These are phyloP conservation scores for Kryptolebias ocellatus DNA, from an alignment of 2,797 vertebrate species.

Conservation along the genomic window DNA sequence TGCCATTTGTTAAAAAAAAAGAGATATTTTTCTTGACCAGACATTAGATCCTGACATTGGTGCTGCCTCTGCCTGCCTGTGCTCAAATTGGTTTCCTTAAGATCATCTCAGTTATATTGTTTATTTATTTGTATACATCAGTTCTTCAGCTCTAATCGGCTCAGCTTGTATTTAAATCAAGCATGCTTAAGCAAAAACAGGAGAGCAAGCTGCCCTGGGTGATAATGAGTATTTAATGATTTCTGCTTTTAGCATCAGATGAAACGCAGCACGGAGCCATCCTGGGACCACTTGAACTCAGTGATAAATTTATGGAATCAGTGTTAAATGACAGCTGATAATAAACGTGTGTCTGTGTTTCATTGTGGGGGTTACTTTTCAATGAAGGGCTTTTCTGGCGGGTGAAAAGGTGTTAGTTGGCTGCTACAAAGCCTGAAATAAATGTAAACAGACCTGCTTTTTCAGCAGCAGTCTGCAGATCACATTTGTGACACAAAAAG, in stretches of 20 bases:
- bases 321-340: constrained; percentile 17
- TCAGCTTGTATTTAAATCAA: constrained; percentile 29
- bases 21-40: constrained; percentile 22
- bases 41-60: constrained; percentile 21
- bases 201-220: constrained; percentile 17
- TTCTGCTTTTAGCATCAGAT: constrained; percentile 13
- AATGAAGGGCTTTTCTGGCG: constrained; percentile 6
- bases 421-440: neutral
- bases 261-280: neutral
- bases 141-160: constrained; percentile 17
- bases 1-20: constrained; percentile 21
- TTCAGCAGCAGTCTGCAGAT: too few relatives aligned
- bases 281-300: neutral
- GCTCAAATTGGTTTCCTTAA: constrained; percentile 29
- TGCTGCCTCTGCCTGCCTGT: constrained; percentile 32
- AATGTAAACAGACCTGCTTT: neutral
- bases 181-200: constrained; percentile 7
- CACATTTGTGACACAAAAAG: constrained; percentile 6
- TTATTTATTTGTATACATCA: constrained; percentile 2
- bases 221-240: constrained; percentile 30
- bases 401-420: constrained; percentile 18
- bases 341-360: constrained; percentile 3
- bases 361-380: neutral
- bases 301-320: constrained; percentile 12
- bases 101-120: constrained; percentile 2